Conservation (phyloP, 2,797 vertebrate species). For the Neomorphus geoffroyi region DNA sequence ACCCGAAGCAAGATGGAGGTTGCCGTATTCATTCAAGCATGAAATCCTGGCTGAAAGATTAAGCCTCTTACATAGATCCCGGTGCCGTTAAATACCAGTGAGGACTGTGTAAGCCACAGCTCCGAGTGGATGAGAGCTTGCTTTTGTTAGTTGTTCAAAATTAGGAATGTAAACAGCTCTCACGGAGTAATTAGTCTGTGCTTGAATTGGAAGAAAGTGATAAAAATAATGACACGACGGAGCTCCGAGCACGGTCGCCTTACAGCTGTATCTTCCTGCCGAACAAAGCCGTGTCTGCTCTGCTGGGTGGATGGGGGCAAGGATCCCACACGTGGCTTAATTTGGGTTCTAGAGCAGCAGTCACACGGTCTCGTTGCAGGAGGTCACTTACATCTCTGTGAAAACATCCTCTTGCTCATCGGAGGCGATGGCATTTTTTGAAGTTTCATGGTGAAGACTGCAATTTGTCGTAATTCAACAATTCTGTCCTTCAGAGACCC, state of each 20-base stretch:
- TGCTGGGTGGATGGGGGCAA: not conserved
- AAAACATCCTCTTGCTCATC: not conserved
- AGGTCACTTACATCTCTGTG: not conserved
- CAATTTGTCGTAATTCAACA: not conserved
- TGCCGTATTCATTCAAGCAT: not conserved
- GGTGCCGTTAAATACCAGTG: not conserved
- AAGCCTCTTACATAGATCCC: constrained; percentile 55
- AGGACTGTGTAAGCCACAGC: not conserved
- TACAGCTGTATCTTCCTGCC: not conserved
- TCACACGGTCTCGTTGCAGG: fast-evolving
- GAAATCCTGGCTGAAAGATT: constrained; percentile 56
- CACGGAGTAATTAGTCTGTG: not conserved
- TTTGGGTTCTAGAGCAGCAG: not conserved
- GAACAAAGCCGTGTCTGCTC: not conserved
- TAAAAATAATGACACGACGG: not conserved
- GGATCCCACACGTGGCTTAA: not conserved
- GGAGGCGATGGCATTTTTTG: not conserved
- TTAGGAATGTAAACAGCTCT: constrained; percentile 31
- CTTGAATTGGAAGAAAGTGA: not conserved
- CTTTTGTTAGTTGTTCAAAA: constrained; percentile 40
- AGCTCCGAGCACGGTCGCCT: not conserved
- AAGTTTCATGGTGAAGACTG: not conserved
- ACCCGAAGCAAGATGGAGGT: constrained; percentile 35
- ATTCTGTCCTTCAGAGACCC: not conserved
- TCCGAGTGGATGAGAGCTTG: not conserved